These are phyloP conservation scores for Tachysurus vachellii DNA, from an alignment of 2,113 vertebrate genomes.

Conservation along the genomic window DNA sequence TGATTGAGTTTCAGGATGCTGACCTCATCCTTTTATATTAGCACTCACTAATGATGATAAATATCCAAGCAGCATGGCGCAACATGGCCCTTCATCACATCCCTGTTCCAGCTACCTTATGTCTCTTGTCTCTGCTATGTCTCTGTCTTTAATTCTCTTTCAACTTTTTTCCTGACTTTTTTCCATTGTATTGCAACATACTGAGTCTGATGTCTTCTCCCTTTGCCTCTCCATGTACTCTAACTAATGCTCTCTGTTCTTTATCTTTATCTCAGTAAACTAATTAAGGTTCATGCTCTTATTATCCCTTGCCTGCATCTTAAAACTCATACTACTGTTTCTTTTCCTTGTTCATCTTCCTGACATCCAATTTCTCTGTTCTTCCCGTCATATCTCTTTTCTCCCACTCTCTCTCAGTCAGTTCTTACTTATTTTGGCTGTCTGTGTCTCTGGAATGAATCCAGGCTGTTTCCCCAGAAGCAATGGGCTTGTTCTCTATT, in stretches of 20 bases:
- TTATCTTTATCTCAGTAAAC: background rate
- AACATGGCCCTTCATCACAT: background rate
- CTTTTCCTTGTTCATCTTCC: background rate
- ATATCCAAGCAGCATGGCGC: slow-evolving; percentile 31
- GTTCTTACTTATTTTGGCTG: slow-evolving; percentile 65
- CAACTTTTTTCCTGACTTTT: background rate
- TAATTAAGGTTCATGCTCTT: background rate
- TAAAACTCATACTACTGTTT: slow-evolving; percentile 43
- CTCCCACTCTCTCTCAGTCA: slow-evolving; percentile 24
- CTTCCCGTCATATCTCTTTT: background rate
- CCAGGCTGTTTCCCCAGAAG: slow-evolving; percentile 63
- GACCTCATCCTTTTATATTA: slow-evolving; percentile 50
- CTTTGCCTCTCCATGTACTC: background rate
- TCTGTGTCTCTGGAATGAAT: slow-evolving; percentile 65
- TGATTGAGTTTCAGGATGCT: slow-evolving; percentile 44
- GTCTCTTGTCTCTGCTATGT: background rate
- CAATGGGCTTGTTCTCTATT: slow-evolving; percentile 63
- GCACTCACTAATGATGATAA: slow-evolving; percentile 47
- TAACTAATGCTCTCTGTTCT: background rate
- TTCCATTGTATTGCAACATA: background rate
- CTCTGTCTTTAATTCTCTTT: background rate
- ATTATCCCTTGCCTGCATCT: background rate
- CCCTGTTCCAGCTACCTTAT: slow-evolving; percentile 35
- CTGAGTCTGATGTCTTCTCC: background rate
- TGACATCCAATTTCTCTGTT: background rate